A percentile compares a stretch with the other conserved stretches of the same genome.
Conservation (phyloP, 2,797 vertebrate species). For the Spea hammondii region DNA sequence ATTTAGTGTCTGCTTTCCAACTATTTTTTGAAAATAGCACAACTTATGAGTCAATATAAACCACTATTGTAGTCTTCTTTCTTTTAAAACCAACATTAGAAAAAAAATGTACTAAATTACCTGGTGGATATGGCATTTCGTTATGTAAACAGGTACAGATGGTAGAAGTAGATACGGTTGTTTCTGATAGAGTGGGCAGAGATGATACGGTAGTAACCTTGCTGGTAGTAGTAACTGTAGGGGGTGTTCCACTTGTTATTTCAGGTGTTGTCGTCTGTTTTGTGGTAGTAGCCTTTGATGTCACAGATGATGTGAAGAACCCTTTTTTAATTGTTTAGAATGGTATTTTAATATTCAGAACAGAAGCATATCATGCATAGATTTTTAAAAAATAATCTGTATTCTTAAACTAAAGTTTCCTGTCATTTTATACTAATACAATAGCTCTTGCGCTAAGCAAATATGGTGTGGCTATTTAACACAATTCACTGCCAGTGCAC, state of each 20-base stretch:
- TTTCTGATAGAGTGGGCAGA: background rate
- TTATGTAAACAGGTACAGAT: constrained; percentile 21
- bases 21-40: no score
- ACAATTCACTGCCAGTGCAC: no score
- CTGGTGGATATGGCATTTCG: constrained; percentile 16
- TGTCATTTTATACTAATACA: no score
- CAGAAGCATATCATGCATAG: no score
- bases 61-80: no score
- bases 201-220: background rate
- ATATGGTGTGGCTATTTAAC: no score
- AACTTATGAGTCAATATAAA: no score
- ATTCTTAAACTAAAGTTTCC: no score
- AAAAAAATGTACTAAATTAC: background rate
- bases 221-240: background rate
- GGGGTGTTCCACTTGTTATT: background rate
- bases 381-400: background rate
- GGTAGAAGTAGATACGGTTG: constrained; percentile 16
- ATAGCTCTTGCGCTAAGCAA: no score
- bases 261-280: background rate
- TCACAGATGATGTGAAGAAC: background rate
- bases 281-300: background rate
- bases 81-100: constrained; percentile 9
- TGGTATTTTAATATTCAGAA: no score
- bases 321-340: no score
- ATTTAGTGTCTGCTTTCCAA: no score